Conservation (phyloP, 2,888 invertebrate genomes). For the Latheticus oryzae region DNA sequence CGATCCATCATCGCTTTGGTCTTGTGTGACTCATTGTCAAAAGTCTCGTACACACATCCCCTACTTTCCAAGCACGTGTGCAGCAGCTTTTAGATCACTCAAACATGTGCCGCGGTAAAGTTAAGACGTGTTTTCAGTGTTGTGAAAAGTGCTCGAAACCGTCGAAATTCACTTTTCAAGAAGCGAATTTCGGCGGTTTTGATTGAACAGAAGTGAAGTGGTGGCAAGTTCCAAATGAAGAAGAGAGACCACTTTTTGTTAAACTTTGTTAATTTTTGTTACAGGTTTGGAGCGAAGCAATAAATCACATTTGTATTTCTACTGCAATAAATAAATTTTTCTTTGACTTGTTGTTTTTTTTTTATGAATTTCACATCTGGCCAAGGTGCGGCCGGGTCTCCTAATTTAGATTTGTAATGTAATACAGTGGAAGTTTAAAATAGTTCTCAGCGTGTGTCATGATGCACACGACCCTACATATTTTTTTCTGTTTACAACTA, state of each 20-base stretch:
- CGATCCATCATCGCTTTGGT: constrained; percentile 26
- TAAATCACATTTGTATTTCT: constrained; percentile 12
- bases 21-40: constrained; percentile 50
- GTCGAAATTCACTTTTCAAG: constrained; percentile 45
- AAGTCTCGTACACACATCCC: constrained; percentile 48
- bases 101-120: constrained; percentile 37
- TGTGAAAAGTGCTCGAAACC: constrained; percentile 41
- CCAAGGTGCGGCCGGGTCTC: constrained; percentile 58
- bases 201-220: constrained; percentile 52
- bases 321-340: constrained; percentile 34
- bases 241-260: constrained; percentile 45
- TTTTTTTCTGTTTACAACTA: constrained; percentile 47
- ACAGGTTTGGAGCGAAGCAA: constrained; percentile 40
- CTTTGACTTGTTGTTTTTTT: constrained; percentile 21
- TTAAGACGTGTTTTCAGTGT: constrained; percentile 26
- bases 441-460: constrained; percentile 68
- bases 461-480: constrained; percentile 68
- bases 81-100: constrained; percentile 20
- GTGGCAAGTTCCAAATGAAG: constrained; percentile 43
- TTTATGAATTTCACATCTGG: constrained; percentile 46
- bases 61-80: constrained; percentile 39
- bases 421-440: constrained; percentile 70
- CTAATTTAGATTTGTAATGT: constrained; percentile 72
- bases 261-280: constrained; percentile 22
- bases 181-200: constrained; percentile 53